These are phyloP conservation scores for Graphium colonna DNA, from an alignment of 2,888 invertebrate genomes.

Conservation along the genomic window DNA sequence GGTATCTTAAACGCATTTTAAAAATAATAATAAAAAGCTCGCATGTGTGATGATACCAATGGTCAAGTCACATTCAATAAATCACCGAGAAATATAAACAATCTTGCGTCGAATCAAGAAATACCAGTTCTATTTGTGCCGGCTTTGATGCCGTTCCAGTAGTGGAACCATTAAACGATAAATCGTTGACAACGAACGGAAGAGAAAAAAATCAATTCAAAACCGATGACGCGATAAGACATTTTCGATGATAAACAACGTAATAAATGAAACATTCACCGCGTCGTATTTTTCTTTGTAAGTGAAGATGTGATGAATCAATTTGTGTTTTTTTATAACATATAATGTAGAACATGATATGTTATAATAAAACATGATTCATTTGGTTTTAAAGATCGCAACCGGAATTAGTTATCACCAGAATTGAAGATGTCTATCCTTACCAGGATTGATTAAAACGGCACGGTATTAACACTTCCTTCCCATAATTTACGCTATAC, in stretches of 20 bases:
- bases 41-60: too few relatives aligned
- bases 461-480: too few relatives aligned
- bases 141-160: slow-evolving; percentile 1
- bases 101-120: slow-evolving; percentile 17
- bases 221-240: slow-evolving; percentile 11
- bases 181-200: slow-evolving; percentile 13
- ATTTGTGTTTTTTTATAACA: not conserved
- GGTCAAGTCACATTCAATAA: not conserved
- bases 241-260: not conserved
- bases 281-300: not conserved
- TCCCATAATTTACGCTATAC: too few relatives aligned
- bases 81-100: slow-evolving; percentile 10
- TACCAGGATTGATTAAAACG: too few relatives aligned
- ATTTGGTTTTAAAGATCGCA: too few relatives aligned
- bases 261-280: not conserved
- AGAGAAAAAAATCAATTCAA: slow-evolving; percentile 15
- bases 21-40: slow-evolving; percentile 7
- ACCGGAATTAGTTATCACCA: too few relatives aligned
- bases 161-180: slow-evolving; percentile 10
- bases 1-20: too few relatives aligned
- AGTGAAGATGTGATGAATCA: not conserved
- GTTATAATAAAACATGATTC: too few relatives aligned
- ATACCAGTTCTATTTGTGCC: slow-evolving; percentile 18
- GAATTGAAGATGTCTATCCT: too few relatives aligned
- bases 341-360: too few relatives aligned